These are phyloP conservation scores for Tiphia femorata DNA, from an alignment of 2,888 invertebrate genomes.

Conservation along the genomic window DNA sequence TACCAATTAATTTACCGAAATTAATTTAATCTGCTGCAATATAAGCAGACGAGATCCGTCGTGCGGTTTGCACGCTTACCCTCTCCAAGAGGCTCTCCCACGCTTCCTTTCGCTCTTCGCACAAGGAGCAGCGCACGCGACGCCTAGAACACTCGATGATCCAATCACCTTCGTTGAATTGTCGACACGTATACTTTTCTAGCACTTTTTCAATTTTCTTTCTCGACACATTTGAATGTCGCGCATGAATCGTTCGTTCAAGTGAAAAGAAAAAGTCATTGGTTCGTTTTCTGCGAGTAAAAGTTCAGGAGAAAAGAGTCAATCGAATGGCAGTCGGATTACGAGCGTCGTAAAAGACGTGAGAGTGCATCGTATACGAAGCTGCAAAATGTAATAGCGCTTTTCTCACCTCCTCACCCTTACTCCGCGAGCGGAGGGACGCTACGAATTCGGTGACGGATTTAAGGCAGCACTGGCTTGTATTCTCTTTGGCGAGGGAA, in stretches of 20 bases:
- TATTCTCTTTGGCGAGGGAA: constrained; percentile 19
- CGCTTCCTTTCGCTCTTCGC: not conserved
- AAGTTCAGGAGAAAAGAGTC: not conserved
- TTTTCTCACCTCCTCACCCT: not conserved
- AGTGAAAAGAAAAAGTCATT: no score
- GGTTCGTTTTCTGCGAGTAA: no score
- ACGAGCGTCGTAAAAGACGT: not conserved
- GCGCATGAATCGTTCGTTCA: no score
- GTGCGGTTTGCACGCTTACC: constrained; percentile 29
- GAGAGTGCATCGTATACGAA: not conserved
- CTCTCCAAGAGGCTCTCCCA: not conserved
- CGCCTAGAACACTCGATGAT: no score
- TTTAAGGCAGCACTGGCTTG: constrained; percentile 30
- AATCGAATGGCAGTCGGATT: not conserved
- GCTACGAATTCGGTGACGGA: constrained; percentile 39
- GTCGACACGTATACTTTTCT: no score
- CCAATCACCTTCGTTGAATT: no score
- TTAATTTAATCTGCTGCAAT: constrained; percentile 63
- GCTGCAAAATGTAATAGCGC: not conserved
- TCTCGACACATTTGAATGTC: no score
- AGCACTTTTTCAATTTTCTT: no score
- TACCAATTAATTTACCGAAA: constrained; percentile 62
- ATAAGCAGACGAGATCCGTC: constrained; percentile 54
- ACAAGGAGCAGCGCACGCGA: no score
- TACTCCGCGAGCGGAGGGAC: not conserved